Conservation (phyloP, 2,888 invertebrate genomes). For the Ophion slaviceki region DNA sequence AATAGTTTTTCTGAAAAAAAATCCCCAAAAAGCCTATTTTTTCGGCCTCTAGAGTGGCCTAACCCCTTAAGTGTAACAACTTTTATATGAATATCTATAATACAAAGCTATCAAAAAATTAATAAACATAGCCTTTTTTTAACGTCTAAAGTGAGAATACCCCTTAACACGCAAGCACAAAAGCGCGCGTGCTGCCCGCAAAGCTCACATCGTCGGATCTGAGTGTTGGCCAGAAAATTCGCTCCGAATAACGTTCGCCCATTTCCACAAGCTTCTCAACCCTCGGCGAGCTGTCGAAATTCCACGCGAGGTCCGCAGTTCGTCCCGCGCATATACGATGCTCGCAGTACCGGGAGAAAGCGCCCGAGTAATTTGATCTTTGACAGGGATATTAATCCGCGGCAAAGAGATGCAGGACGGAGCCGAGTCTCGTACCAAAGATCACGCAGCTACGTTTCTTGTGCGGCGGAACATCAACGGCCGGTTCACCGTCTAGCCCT, state of each 20-base stretch:
- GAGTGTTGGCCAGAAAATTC: conserved; percentile 43
- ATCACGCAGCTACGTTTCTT: conserved; percentile 9
- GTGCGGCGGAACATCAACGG: conserved; percentile 1
- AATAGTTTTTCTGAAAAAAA: too few relatives aligned
- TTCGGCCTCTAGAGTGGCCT: too few relatives aligned
- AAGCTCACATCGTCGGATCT: conserved; percentile 31
- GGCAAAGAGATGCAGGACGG: conserved; percentile 33
- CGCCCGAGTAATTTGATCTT: conserved; percentile 64
- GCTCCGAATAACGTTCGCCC: conserved; percentile 62
- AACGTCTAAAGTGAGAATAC: too few relatives aligned
- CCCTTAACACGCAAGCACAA: not conserved
- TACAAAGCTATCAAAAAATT: too few relatives aligned
- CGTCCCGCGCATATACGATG: conserved; percentile 34
- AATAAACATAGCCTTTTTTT: too few relatives aligned
- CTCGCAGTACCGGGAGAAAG: conserved; percentile 50
- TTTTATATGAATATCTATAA: too few relatives aligned
- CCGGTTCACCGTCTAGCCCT: conserved; percentile 1
- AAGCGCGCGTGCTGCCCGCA: conserved; percentile 42
- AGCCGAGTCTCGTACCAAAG: conserved; percentile 22
- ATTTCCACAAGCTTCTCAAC: conserved; percentile 41
- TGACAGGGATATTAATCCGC: conserved; percentile 65
- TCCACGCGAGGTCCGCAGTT: conserved; percentile 32
- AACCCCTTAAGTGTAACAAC: too few relatives aligned
- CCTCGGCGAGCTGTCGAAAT: conserved; percentile 28
- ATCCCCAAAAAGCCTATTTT: too few relatives aligned